Percentiles rank a stretch among this genome's conserved stretches.
Evolutionary conservation across 1,140 invertebrate genomes (phyloP).

Genomic region (Whitmania pigra): DNA sequence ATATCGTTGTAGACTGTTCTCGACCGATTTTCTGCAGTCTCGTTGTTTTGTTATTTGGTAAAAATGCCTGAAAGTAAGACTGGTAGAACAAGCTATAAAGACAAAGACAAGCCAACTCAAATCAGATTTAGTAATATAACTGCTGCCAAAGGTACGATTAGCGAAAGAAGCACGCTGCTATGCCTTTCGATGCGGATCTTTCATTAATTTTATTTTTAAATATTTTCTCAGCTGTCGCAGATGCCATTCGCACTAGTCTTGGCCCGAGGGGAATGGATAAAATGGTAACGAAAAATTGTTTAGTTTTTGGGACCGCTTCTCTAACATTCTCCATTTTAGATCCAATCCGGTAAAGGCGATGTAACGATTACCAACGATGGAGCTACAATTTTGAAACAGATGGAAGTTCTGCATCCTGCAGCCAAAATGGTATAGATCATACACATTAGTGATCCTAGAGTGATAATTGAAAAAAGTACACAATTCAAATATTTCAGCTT

Average conservation of each 20-base stretch:
- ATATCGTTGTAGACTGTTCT: too few relatives aligned
- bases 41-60: background rate
- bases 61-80: conserved; percentile 1
- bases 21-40: too few relatives aligned
- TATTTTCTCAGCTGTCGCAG: conserved; percentile 70
- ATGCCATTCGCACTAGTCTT: conserved; percentile 94
- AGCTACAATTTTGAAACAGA: conserved; percentile 96
- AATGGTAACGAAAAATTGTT: conserved; percentile 59
- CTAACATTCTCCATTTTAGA: conserved; percentile 46
- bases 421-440: conserved; percentile 79
- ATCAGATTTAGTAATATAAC: conserved; percentile 88
- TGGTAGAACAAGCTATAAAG: conserved; percentile 39
- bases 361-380: conserved; percentile 99
- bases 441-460: background rate
- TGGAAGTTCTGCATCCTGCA: conserved; percentile 95
- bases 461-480: background rate
- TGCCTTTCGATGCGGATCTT: background rate
- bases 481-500: conserved; percentile 50
- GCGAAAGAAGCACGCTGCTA: background rate
- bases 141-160: conserved; percentile 81
- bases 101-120: conserved; percentile 81
- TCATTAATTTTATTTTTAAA: conserved; percentile 2
- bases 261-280: conserved; percentile 99
- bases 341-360: conserved; percentile 89
- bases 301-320: background rate